phyloP scores from a whole-genome alignment of 2,888 invertebrate species.

The Drosophila paramelanica region DNA sequence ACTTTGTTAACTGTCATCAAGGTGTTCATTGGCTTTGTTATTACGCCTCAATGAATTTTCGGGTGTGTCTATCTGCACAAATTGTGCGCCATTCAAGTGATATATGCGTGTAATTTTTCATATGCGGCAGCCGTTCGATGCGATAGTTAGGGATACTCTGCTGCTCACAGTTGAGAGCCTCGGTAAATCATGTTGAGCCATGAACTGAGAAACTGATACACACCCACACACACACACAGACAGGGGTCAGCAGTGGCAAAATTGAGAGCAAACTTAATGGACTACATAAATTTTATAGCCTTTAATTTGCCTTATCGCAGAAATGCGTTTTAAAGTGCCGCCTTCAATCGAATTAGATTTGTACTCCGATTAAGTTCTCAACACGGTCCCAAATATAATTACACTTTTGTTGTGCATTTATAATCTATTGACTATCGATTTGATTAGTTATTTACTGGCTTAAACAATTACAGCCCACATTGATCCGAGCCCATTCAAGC shows the following conservation, averaged over 20 bases:
- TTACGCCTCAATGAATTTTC: slow-evolving; percentile 78
- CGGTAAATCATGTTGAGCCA: slow-evolving; percentile 54
- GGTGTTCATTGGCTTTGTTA: slow-evolving; percentile 82
- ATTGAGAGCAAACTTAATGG: slow-evolving; percentile 49
- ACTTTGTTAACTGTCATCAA: slow-evolving; percentile 80
- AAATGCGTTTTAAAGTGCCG: slow-evolving; percentile 23
- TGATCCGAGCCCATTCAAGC: not conserved
- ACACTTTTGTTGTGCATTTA: not conserved
- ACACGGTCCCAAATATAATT: not conserved
- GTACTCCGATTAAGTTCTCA: slow-evolving; percentile 12
- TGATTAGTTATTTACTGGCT: not conserved
- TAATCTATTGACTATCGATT: not conserved
- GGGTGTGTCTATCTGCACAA: slow-evolving; percentile 53
- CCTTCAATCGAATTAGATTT: slow-evolving; percentile 39
- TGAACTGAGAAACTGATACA: slow-evolving; percentile 27
- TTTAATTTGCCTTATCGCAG: slow-evolving; percentile 48
- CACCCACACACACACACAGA: slow-evolving; percentile 2
- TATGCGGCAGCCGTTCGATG: slow-evolving; percentile 30
- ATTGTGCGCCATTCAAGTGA: slow-evolving; percentile 68
- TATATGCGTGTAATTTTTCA: slow-evolving; percentile 68
- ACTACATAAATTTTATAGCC: slow-evolving; percentile 49
- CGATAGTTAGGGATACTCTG: slow-evolving; percentile 39
- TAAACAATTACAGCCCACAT: not conserved
- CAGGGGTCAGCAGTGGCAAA: slow-evolving; percentile 36
- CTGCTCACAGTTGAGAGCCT: slow-evolving; percentile 54